phyloP scores from a whole-genome alignment of 2,113 vertebrate genomes.

The Anarrhichthys ocellatus region DNA sequence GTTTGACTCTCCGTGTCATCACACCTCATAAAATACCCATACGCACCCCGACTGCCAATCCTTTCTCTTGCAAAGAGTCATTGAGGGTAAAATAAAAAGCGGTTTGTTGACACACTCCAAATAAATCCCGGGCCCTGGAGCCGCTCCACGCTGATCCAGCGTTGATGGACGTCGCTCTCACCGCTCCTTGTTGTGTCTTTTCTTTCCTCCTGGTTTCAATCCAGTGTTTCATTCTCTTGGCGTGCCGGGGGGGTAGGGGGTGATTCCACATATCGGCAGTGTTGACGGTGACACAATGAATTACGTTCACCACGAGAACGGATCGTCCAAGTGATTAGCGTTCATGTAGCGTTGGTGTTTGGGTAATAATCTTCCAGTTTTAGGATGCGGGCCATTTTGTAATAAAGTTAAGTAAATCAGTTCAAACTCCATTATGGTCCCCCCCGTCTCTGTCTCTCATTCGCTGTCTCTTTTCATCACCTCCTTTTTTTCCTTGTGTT shows the following conservation, averaged over 20 bases:
- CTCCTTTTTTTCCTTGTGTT: not conserved
- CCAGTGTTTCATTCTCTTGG: slow-evolving; percentile 38
- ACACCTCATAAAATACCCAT: slow-evolving; percentile 30
- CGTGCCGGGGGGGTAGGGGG: slow-evolving; percentile 10
- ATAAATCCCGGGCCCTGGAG: slow-evolving; percentile 28
- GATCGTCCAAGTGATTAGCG: slow-evolving; percentile 3
- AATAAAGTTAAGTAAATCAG: not conserved
- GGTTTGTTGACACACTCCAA: slow-evolving; percentile 19
- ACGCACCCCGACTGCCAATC: not conserved
- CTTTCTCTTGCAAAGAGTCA: not conserved
- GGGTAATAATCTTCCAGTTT: not conserved
- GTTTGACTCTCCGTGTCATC: slow-evolving; percentile 6
- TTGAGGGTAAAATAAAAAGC: not conserved
- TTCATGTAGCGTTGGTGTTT: not conserved
- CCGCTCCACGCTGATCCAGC: slow-evolving; percentile 32
- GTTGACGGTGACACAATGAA: slow-evolving; percentile 30
- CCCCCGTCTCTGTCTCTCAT: slow-evolving; percentile 4
- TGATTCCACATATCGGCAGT: slow-evolving; percentile 44
- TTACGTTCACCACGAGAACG: slow-evolving; percentile 1
- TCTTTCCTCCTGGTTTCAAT: slow-evolving; percentile 63
- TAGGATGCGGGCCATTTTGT: slow-evolving; percentile 3
- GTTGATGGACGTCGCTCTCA: slow-evolving; percentile 36
- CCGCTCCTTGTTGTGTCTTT: slow-evolving; percentile 9
- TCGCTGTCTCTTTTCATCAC: slow-evolving; percentile 30
- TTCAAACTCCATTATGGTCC: not conserved